Evolutionary conservation across 1,140 invertebrate genomes (phyloP).

Genomic region (Neotoxoptera formosana): DNA sequence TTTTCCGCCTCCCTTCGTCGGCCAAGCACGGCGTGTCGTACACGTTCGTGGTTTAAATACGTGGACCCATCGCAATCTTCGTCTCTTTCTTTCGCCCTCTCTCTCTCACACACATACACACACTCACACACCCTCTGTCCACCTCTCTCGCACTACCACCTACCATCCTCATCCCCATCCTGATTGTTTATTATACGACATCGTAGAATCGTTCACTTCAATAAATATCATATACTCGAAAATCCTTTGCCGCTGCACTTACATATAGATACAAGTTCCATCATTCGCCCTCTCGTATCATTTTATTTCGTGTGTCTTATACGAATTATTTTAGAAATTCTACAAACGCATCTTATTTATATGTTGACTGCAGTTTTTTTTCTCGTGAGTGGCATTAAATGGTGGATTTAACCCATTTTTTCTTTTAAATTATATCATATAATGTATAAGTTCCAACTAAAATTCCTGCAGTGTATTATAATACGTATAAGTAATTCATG

Average conservation of each 20-base stretch:
- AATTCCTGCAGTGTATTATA: no score
- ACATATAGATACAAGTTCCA: background rate
- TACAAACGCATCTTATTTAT: background rate
- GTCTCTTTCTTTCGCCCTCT: background rate
- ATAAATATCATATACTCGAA: background rate
- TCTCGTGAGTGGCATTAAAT: background rate
- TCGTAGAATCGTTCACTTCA: background rate
- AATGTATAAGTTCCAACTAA: no score
- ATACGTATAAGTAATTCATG: no score
- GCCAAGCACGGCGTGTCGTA: background rate
- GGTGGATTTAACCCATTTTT: no score
- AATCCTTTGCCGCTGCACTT: background rate
- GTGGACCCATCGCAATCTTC: background rate
- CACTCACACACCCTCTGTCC: no score
- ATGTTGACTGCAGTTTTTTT: background rate
- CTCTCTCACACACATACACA: no score
- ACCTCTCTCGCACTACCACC: background rate
- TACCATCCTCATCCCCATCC: background rate
- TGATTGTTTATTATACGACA: background rate
- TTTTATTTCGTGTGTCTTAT: background rate
- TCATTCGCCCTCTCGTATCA: background rate
- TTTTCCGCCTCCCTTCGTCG: background rate
- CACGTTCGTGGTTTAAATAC: conserved; percentile 35
- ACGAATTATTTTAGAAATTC: background rate
- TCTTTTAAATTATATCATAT: no score